A percentile compares a stretch with the other conserved stretches of the same genome.
These are phyloP conservation scores for Cyprinus carpio DNA, from an alignment of 2,113 vertebrate species.

Conservation along the genomic window DNA sequence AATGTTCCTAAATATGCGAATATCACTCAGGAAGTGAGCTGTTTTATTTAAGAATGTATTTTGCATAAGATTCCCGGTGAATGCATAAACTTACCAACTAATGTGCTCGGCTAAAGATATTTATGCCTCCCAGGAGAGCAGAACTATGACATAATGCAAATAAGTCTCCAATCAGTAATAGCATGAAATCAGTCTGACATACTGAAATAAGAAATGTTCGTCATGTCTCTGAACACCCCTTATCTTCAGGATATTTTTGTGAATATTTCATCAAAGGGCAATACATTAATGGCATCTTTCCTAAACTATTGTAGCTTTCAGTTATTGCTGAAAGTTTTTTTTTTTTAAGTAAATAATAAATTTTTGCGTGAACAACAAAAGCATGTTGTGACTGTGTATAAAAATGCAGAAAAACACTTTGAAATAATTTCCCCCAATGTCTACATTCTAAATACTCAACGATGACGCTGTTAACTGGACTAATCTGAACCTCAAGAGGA, in stretches of 20 bases:
- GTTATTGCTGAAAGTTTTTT: background rate
- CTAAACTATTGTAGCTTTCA: background rate
- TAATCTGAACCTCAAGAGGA: background rate
- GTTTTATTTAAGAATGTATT: constrained; percentile 27
- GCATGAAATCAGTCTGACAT: constrained; percentile 54
- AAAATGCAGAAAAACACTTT: background rate
- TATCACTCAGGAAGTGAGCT: background rate
- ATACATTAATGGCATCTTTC: background rate
- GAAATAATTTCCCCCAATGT: background rate
- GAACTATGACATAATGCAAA: constrained; percentile 43
- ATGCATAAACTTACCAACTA: constrained; percentile 27
- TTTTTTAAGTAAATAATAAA: background rate
- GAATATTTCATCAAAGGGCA: constrained; percentile 1
- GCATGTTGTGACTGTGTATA: background rate
- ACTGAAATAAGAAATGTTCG: constrained; percentile 42
- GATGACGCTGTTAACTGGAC: background rate
- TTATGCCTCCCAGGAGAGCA: constrained; percentile 39
- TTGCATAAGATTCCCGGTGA: background rate
- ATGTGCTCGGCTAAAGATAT: constrained; percentile 9
- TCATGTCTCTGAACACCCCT: constrained; percentile 23
- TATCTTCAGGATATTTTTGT: constrained; percentile 30
- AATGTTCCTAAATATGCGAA: background rate
- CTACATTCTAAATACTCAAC: background rate
- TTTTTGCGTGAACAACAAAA: background rate
- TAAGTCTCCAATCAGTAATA: constrained; percentile 43